Base-by-base conservation (phyloP, 2,888 invertebrate species). In the Agrochola litura region DNA sequence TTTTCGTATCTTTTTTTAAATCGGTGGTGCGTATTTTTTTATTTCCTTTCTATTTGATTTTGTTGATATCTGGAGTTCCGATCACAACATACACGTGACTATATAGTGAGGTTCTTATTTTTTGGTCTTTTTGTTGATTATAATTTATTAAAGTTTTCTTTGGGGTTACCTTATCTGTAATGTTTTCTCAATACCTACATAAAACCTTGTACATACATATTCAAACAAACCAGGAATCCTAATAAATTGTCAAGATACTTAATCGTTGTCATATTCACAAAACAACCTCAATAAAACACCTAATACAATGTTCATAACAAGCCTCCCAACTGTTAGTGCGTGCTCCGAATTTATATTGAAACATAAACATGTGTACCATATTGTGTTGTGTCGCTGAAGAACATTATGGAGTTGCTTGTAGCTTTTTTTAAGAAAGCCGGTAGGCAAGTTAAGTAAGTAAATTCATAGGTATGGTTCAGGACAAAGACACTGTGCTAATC, bases 331-430 rank as follows among this genome's bases (percentile, higher is more conserved):
- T 78, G 82, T 67, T 71, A 84, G 70, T 75, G 84, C 89, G 86
- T 89, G 89, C 78, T 75, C 65, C 63, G 89, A 88, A 90, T 89
- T 82, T 83, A 89, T 87, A 84, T 80, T 81, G 77, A 52, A 67
- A 72, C 81, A 67, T 83, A 83, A 82, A 79, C 75, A 80, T 66
- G 75, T 43, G 69, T 64, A 16, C 60, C 80, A 56, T 73, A 19
- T 37, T 37, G 63, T 83, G 70, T 70, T 72, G 49, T 81, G 2
- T 67, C 22, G 37, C 37, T 37, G 4, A n/a, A 64, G 82, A 37
- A 77, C 41, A 61, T 56, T 41, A 25, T 67, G 43, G 37, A 52
- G 16, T 8, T 1, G 22, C 8, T 43, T 41, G 10, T 3, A 12
- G 43, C 12, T 37, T 56, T 49, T 52, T 2, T 16, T 2, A 3